Conservation (phyloP, 2,888 invertebrate species). For the Nephrotoma guestfalica region DNA sequence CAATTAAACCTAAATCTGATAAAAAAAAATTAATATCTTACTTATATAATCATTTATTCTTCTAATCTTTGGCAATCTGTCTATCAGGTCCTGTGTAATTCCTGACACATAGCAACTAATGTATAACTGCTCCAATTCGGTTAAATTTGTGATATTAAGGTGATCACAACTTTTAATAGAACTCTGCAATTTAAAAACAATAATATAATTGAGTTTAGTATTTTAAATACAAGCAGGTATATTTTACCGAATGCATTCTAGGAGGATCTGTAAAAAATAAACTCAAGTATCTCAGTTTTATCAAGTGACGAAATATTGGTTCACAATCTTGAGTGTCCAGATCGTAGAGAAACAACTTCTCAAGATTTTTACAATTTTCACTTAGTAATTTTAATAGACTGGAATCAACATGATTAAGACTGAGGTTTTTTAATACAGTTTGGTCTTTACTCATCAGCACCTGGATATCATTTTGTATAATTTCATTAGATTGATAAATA, state of each 20-base stretch:
- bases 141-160: background rate
- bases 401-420: too few species aligned
- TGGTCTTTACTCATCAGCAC: too few species aligned
- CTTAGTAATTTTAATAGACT: too few species aligned
- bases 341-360: too few species aligned
- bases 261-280: background rate
- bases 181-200: background rate
- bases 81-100: background rate
- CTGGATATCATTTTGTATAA: background rate
- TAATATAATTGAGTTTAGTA: background rate
- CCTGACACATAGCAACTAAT: background rate
- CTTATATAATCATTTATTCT: too few species aligned
- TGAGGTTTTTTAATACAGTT: too few species aligned
- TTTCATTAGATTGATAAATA: background rate
- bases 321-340: background rate
- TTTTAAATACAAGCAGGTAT: too few species aligned
- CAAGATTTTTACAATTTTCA: too few species aligned
- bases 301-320: background rate
- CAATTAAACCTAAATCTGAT: too few species aligned
- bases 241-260: background rate
- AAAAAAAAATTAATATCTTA: too few species aligned
- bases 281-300: background rate
- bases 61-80: background rate
- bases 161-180: background rate
- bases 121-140: background rate